These are phyloP conservation scores for Spodoptera exigua DNA, from an alignment of 2,888 invertebrate species.

Conservation along the genomic window DNA sequence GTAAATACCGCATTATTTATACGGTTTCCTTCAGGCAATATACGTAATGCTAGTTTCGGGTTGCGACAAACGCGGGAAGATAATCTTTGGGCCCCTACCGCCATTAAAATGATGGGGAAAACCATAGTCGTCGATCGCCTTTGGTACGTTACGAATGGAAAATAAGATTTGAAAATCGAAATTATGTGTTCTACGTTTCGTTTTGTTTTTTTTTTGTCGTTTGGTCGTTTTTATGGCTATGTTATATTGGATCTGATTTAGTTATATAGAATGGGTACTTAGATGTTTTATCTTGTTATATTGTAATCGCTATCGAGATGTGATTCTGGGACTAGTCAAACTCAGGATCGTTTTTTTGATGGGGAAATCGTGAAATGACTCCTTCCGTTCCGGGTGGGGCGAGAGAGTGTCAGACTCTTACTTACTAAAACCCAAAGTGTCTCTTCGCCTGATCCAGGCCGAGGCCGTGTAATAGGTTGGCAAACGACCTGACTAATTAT, in stretches of 20 bases:
- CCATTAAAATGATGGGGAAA: conserved; percentile 69
- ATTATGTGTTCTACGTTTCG: conserved; percentile 6
- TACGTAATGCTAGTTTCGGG: conserved; percentile 51
- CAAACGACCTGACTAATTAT: too few relatives aligned
- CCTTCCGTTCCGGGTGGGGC: too few relatives aligned
- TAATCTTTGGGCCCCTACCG: conserved; percentile 60
- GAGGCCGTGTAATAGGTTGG: too few relatives aligned
- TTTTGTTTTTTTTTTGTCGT: conserved; percentile 12
- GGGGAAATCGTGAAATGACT: too few relatives aligned
- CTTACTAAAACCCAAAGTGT: too few relatives aligned
- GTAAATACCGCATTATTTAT: conserved; percentile 55
- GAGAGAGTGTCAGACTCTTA: too few relatives aligned
- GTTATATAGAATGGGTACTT: too few relatives aligned
- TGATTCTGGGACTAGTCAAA: too few relatives aligned
- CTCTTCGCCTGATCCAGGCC: too few relatives aligned
- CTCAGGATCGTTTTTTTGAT: too few relatives aligned
- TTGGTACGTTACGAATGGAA: conserved; percentile 44
- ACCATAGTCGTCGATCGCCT: conserved; percentile 42
- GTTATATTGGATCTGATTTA: background rate
- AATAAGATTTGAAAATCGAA: conserved; percentile 25
- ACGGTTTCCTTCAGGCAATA: conserved; percentile 42
- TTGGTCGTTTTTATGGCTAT: background rate
- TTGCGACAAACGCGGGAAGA: conserved; percentile 47
- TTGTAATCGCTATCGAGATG: too few relatives aligned
- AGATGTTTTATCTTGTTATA: too few relatives aligned